Base-by-base conservation (phyloP, 2,888 invertebrate species). In the Schrankia costaestrigalis region DNA sequence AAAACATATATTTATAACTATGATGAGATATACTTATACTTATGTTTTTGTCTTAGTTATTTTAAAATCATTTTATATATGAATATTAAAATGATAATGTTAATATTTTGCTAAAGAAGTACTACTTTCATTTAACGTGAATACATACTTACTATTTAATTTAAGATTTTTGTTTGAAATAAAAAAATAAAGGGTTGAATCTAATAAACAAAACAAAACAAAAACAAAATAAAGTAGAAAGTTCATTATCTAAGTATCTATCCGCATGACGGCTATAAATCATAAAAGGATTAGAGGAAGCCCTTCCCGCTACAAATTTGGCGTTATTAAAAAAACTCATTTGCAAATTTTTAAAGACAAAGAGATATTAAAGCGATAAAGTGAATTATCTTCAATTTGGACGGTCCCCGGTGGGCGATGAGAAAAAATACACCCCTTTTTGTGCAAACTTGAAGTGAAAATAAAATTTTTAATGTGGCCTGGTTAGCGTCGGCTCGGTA, bases 291-390 rank as follows among this genome's bases (percentile, higher is more conserved):
- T 80, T 81, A 79, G 50, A 59, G 41, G 57, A 56, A 56, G 56
- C 54, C 56, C 56, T 56, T 49, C 60, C 57, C 56, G 69, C 73
- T 79, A 79, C 81, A 71, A 86, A 85, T 82, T 83, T 75, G 82
- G 70, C 69, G 77, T 84, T 83, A 84, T 86, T 84, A 86, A 85
- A 86, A 85, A 85, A 84, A 83, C 79, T 84, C 83, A 85, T 86
- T 85, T 82, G 79, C 84, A 83, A 85, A 85, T 85, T 85, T 78
- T 68, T 70, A 79, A 81, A 84, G 83, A 85, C 84, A 81, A 83
- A 77, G 71, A 79, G 79, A 83, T 86, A 79, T 79, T 80, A 79
- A 75, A 78, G 75, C 73, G 80, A 83, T 85, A 83, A 83, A 85
- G 70, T 78, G 79, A 78, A 82, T 85, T 81, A 81, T 84, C 81